Conservation (phyloP, 2,888 invertebrate species). For the Limnephilus auricula region DNA sequence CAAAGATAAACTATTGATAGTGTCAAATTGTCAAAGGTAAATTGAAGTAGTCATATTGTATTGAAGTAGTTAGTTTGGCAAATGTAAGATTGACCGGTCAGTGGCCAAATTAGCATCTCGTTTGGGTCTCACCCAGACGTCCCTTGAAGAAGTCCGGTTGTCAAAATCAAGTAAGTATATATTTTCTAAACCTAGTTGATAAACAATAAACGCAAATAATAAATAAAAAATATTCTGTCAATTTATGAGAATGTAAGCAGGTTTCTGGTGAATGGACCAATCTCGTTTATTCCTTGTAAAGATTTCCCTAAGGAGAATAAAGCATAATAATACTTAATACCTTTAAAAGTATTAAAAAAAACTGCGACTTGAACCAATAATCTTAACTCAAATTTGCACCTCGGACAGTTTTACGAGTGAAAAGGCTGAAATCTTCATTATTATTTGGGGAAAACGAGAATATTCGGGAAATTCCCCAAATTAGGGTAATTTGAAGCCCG, state of each 20-base stretch:
- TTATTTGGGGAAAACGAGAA: constrained; percentile 5
- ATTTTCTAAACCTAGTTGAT: neutral
- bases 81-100: no score
- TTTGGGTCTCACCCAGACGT: no score
- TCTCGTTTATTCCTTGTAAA: neutral
- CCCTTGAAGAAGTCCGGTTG: no score
- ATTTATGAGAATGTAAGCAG: neutral
- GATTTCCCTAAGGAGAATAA: neutral
- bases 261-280: neutral
- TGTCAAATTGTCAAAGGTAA: no score
- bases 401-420: neutral
- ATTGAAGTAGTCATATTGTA: no score
- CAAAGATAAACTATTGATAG: no score
- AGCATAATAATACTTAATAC: neutral
- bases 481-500: neutral
- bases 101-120: no score
- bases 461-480: constrained; percentile 14
- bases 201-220: neutral
- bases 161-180: no score
- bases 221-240: neutral
- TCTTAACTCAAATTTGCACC: neutral
- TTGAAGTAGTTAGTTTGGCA: no score
- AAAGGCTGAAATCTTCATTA: constrained; percentile 23
- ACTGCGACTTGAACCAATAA: neutral
- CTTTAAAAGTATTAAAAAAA: neutral